Conservation (phyloP, 1,140 invertebrate species). For the Pseudomyrmex dendroicus region DNA sequence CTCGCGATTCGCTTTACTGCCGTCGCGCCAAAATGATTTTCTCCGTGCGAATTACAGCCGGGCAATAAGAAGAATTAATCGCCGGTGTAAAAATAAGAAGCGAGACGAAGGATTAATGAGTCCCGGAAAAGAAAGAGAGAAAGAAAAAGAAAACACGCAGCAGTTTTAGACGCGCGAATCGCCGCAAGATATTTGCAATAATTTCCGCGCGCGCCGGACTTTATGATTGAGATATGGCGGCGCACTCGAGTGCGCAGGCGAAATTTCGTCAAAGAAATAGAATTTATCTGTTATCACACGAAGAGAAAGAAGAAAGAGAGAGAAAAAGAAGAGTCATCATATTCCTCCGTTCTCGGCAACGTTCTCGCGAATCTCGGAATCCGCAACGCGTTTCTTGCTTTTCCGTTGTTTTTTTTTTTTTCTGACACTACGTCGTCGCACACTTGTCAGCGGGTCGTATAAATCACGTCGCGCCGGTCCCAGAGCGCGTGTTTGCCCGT, state of each 20-base stretch:
- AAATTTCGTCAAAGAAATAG: neutral
- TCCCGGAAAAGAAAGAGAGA: neutral
- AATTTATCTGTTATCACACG: conserved; percentile 34
- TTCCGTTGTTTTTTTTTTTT: neutral
- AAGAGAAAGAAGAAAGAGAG: too few species aligned
- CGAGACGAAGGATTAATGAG: conserved; percentile 53
- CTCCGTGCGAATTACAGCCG: conserved; percentile 53
- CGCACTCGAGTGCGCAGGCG: neutral
- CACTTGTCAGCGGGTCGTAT: conserved; percentile 62
- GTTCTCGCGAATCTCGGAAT: neutral
- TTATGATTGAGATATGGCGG: conserved; percentile 42
- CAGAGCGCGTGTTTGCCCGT: conserved; percentile 57
- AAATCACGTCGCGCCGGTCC: conserved; percentile 62
- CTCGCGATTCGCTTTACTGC: conserved; percentile 55
- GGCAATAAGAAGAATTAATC: conserved; percentile 59
- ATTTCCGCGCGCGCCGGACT: conserved; percentile 37
- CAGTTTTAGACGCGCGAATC: conserved; percentile 46
- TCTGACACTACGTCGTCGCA: neutral
- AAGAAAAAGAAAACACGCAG: neutral
- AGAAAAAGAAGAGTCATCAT: neutral
- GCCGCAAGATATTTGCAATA: conserved; percentile 63
- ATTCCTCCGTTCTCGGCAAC: neutral
- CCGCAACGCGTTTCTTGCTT: too few species aligned
- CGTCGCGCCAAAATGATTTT: conserved; percentile 55
- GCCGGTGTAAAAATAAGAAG: conserved; percentile 48